Conservation (phyloP, 2,888 invertebrate species). For the Phania funesta region DNA sequence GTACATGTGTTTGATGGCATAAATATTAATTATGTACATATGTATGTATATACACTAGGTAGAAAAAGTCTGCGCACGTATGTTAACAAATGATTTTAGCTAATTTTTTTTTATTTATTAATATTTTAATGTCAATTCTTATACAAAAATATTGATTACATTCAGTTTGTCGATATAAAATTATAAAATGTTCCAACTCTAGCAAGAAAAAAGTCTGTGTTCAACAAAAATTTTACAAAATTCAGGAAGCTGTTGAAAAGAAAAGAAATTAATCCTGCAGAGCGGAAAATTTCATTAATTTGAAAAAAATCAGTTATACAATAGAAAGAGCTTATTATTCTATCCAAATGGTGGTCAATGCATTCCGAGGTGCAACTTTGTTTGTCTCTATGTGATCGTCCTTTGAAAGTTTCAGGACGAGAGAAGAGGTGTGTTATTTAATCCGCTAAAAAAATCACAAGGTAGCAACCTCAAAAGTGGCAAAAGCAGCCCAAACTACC, state of each 20-base stretch:
- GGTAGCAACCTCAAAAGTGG: not conserved
- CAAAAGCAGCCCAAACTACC: not conserved
- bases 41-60: too few species aligned
- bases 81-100: too few species aligned
- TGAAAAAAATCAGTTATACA: slow-evolving; percentile 30
- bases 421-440: not conserved
- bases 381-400: not conserved
- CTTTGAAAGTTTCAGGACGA: not conserved
- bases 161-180: not conserved
- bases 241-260: not conserved
- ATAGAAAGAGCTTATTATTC: slow-evolving; percentile 36
- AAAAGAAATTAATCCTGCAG: not conserved
- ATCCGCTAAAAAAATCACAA: not conserved
- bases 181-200: not conserved
- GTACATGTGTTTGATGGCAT: too few species aligned
- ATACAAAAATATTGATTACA: too few species aligned
- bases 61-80: too few species aligned
- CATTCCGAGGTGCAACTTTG: not conserved
- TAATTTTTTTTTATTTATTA: too few species aligned
- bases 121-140: too few species aligned
- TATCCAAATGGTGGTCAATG: not conserved
- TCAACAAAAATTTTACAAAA: not conserved
- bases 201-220: not conserved
- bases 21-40: too few species aligned
- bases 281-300: slow-evolving; percentile 27